Base-by-base conservation (phyloP, 2,888 invertebrate genomes). In the Lasioglossum morio region DNA sequence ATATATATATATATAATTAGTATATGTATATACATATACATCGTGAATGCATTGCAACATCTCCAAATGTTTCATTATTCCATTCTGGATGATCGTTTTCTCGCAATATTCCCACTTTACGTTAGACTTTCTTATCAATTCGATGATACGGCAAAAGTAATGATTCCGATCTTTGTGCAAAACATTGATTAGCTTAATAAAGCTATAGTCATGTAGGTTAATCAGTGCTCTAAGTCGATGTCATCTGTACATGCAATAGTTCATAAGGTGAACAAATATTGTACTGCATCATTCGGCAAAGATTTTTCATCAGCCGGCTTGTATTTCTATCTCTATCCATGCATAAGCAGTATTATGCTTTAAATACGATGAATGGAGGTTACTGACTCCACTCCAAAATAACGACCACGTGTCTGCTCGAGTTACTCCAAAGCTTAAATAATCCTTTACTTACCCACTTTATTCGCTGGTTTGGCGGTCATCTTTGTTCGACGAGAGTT, bases 391-490 rank as follows among this genome's bases (percentile, higher is more conserved):
- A 16, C 37, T 85, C 46, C 40, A 60, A 82, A 85, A 77, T 43
- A 79, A 34, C 27, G 73, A 86, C 77, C 84, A 88, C 87, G 81
- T 88, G 79, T 77, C 19, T 60, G 37, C 2, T 72, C 37, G 34
- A 0, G 14, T 46, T 4, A 43, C 10, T 72, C 27, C 7, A 10
- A 73, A 77, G 57, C 30, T n/a, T 66, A 0, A 48, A 57, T 53
- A 10, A 34, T 40, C 16, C 5, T 43, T 37, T 7, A 95, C 96
- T 95, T 93, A 96, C 96, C 96, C 90, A 96, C 95, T 96, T 96
- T 96, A 90, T 94, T 95, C 46, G 94, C 88, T 76, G 95, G 95
- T 90, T 96, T 96, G 40, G 93, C 72, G 30, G 88, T 81, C 90
- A 90, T 90, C 37, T 63, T 12, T 82, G 8, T 16, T 63, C 2